Percentiles rank a stretch among this genome's conserved stretches.
These are phyloP conservation scores for Carapus acus DNA, from an alignment of 2,797 vertebrate genomes.

Conservation along the genomic window DNA sequence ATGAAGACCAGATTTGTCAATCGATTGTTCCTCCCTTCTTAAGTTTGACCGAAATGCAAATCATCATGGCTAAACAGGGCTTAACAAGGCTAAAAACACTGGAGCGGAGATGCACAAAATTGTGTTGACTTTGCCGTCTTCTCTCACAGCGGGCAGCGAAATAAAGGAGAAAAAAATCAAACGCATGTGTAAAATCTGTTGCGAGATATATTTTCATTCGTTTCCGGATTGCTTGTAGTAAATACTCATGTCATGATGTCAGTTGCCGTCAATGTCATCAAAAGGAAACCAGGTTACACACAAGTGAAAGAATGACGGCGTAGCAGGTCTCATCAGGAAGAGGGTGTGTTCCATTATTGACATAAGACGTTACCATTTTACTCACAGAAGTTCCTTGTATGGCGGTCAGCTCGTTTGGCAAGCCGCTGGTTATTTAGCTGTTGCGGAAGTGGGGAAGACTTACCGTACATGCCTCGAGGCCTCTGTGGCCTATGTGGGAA, in stretches of 20 bases:
- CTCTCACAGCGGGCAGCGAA: conserved; percentile 37
- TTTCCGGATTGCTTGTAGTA: conserved; percentile 26
- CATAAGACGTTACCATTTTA: conserved; percentile 60
- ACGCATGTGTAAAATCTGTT: not conserved
- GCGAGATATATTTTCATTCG: conserved; percentile 9
- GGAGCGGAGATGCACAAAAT: too few relatives aligned
- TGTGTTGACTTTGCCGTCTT: conserved; percentile 19
- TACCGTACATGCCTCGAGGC: too few relatives aligned
- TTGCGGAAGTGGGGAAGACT: too few relatives aligned
- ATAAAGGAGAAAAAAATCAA: not conserved
- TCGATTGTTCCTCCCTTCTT: conserved; percentile 18
- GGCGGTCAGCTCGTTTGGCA: conserved; percentile 59
- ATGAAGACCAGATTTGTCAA: conserved; percentile 6
- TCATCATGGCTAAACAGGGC: conserved; percentile 28
- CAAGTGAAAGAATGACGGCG: conserved; percentile 63
- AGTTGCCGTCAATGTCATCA: conserved; percentile 27
- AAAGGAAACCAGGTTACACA: conserved; percentile 37
- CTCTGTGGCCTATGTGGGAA: too few relatives aligned
- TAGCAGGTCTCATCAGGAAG: conserved; percentile 17
- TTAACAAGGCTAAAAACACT: conserved; percentile 6
- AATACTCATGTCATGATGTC: conserved; percentile 24
- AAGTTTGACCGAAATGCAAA: conserved; percentile 23
- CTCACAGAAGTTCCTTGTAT: conserved; percentile 64
- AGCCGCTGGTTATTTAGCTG: conserved; percentile 37
- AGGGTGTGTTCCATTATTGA: conserved; percentile 66